These are phyloP conservation scores for Aldabrachelys gigantea DNA, from an alignment of 2,113 vertebrate species.

Conservation along the genomic window DNA sequence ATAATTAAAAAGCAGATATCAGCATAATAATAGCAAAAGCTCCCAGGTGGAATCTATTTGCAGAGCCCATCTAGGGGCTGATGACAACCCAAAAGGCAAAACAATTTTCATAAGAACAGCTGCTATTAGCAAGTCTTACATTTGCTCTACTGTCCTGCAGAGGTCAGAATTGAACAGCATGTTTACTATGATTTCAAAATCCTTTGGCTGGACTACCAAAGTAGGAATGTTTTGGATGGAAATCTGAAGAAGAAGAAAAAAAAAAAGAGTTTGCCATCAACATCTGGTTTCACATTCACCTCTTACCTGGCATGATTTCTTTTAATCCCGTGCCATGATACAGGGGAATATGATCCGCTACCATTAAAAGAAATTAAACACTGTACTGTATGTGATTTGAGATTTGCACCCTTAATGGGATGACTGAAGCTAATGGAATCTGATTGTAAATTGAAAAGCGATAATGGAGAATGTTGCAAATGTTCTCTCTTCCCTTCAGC, in stretches of 20 bases:
- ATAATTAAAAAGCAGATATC: background rate
- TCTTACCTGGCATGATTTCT: slow-evolving; percentile 35
- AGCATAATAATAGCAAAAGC: background rate
- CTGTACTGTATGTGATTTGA: slow-evolving; percentile 15
- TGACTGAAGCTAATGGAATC: slow-evolving; percentile 46
- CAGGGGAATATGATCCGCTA: slow-evolving; percentile 17
- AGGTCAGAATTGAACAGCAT: slow-evolving; percentile 58
- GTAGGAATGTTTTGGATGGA: slow-evolving; percentile 70
- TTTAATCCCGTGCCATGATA: slow-evolving; percentile 64
- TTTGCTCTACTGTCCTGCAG: slow-evolving; percentile 57
- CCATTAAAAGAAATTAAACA: slow-evolving; percentile 34
- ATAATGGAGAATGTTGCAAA: slow-evolving; percentile 58
- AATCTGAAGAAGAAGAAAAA: slow-evolving; percentile 11
- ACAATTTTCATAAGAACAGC: slow-evolving; percentile 40
- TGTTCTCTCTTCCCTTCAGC: background rate
- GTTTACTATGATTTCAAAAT: slow-evolving; percentile 61
- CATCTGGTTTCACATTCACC: slow-evolving; percentile 47
- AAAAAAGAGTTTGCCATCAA: slow-evolving; percentile 44
- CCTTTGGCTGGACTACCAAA: slow-evolving; percentile 57
- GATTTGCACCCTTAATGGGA: slow-evolving; percentile 35
- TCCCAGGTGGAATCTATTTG: background rate
- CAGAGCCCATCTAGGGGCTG: background rate
- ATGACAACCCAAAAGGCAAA: background rate
- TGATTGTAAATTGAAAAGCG: slow-evolving; percentile 37
- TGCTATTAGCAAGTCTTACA: slow-evolving; percentile 45